Conservation (phyloP, 23 tunicate species). For the Ciona savignyi region DNA sequence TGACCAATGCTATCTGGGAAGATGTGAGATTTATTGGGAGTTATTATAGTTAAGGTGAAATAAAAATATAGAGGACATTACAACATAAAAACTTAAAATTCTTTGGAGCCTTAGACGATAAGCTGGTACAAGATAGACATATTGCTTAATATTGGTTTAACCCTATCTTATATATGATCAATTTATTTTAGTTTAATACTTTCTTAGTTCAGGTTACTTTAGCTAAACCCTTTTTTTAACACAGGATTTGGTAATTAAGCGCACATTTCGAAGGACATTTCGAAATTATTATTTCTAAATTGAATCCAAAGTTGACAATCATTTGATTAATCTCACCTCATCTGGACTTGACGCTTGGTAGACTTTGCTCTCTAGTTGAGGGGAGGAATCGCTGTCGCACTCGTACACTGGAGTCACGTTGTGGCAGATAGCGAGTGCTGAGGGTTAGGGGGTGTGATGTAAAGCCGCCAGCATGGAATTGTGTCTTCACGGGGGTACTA, state of each 20-base stretch:
- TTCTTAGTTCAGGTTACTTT: no score
- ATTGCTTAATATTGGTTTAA: no score
- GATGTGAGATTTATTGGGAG: neutral
- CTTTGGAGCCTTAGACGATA: neutral
- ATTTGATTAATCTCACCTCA: constrained; percentile 29
- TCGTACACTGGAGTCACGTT: constrained; percentile 95
- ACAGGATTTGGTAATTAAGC: no score
- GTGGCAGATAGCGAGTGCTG: constrained; percentile 88
- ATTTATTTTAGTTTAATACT: no score
- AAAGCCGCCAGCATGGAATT: no score
- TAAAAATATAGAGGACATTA: neutral
- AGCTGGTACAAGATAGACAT: neutral
- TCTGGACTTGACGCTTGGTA: constrained; percentile 96
- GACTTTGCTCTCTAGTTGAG: constrained; percentile 13
- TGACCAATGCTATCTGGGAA: constrained; percentile 75
- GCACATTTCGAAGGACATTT: no score
- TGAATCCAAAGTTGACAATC: neutral
- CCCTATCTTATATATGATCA: no score
- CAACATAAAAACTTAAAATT: neutral
- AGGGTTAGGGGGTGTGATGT: neutral
- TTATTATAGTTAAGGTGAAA: neutral
- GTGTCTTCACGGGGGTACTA: no score
- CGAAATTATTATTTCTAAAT: neutral
- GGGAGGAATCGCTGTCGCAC: constrained; percentile 3
- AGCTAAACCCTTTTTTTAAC: neutral